Conservation (phyloP, 1,140 invertebrate genomes). For the Zaprionus taronus region DNA sequence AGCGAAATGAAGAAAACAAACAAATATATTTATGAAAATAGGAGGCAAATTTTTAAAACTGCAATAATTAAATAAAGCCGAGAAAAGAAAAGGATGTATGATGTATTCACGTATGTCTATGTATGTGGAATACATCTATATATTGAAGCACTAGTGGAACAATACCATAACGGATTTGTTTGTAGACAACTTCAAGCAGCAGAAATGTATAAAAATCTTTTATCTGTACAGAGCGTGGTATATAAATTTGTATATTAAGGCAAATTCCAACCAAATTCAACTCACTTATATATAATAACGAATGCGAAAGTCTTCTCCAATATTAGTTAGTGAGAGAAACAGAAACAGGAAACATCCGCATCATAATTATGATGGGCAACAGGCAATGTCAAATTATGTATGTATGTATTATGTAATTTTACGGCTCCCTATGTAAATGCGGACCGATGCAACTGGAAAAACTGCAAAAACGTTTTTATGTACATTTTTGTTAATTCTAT, state of each 20-base stretch:
- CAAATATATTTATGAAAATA: slow-evolving; percentile 51
- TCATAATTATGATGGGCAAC: slow-evolving; percentile 29
- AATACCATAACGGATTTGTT: slow-evolving; percentile 36
- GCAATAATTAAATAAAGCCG: slow-evolving; percentile 17
- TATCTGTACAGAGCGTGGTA: slow-evolving; percentile 69
- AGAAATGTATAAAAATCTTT: slow-evolving; percentile 52
- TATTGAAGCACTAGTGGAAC: background rate
- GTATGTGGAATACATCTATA: slow-evolving; percentile 3
- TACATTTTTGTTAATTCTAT: slow-evolving; percentile 69
- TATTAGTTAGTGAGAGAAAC: slow-evolving; percentile 44
- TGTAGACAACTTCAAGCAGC: slow-evolving; percentile 34
- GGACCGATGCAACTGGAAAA: slow-evolving; percentile 26
- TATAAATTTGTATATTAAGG: slow-evolving; percentile 27
- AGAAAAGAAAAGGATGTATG: slow-evolving; percentile 10
- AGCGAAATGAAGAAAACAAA: background rate
- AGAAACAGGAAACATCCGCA: slow-evolving; percentile 30
- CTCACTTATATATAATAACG: slow-evolving; percentile 22
- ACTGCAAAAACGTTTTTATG: slow-evolving; percentile 63
- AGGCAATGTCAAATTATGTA: slow-evolving; percentile 78
- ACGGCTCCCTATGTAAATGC: slow-evolving; percentile 38
- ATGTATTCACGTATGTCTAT: background rate
- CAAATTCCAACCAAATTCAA: slow-evolving; percentile 38
- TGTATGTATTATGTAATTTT: slow-evolving; percentile 54
- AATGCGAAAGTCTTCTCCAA: slow-evolving; percentile 57
- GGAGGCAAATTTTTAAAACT: slow-evolving; percentile 62